Evolutionary conservation across 2,113 vertebrate genomes (phyloP), one percentile per base, ranked within the genome.

Genomic region (Phasianus colchicus): DNA sequence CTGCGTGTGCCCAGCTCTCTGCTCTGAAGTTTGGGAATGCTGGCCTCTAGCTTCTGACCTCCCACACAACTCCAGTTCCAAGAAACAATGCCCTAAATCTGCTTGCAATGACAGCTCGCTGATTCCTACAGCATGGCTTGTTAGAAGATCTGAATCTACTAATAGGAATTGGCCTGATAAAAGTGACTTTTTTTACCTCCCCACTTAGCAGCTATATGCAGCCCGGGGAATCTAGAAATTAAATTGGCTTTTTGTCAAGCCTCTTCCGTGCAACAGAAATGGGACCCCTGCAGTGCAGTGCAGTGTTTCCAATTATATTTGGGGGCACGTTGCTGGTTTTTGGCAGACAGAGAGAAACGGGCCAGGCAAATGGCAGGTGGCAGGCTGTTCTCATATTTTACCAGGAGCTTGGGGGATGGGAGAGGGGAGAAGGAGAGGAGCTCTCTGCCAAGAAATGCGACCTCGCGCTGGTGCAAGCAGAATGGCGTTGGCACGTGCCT

Each of bases 261-360:
- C 63, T 92, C 86, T 90, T 93, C 84, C n/a, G 2, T 89, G 92
- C 88, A 95, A 65, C 86, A 96, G 93, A 76, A 82, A 72, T 15
- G 66, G 86, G 80, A 88, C 94, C 92, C 95, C 96, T 93, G 94
- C 92, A 85, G 93, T 18, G 92, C 50, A 3, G 80, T 89, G 92
- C 90, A 77, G 92, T 96, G 94, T 95, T 97, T 96, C 94, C 93
- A 95, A 96, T 97, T 96, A 97, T 67, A 93, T 94, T 96, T 95
- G 69, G 88, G 93, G 90, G 90, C 86, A 86, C 34, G 88, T 89
- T 92, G 88, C 95, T 97, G 89, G 85, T 94, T 96, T 97, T 94
- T 96, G 95, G 95, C 96, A 97, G 90, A 42, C 48, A 50, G 83
- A 78, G 80, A 72, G 86, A 86, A 79, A 54, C 58, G 67, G 92